Percentiles rank a stretch among this genome's conserved stretches.
These are phyloP conservation scores for Trichopoda pennipes DNA, from an alignment of 2,888 invertebrate genomes.

Conservation along the genomic window DNA sequence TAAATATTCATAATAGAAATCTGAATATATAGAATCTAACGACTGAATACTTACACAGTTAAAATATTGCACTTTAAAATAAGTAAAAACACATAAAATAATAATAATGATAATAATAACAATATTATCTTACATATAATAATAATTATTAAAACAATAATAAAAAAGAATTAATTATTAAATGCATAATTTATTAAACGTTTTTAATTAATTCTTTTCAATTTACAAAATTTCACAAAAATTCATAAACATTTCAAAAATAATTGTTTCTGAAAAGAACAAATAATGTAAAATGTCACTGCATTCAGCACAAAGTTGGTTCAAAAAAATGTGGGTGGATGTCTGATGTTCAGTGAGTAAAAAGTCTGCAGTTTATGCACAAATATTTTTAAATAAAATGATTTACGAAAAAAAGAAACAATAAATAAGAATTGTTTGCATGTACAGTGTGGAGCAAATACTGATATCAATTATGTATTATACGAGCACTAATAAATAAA, in stretches of 20 bases:
- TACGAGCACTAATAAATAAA: too few relatives aligned
- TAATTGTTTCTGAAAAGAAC: conserved; percentile 29
- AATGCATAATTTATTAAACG: background rate
- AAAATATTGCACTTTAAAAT: too few relatives aligned
- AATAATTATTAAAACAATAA: too few relatives aligned
- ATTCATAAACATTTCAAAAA: conserved; percentile 46
- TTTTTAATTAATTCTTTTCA: background rate
- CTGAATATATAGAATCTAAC: too few relatives aligned
- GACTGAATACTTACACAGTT: too few relatives aligned
- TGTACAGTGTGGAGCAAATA: too few relatives aligned
- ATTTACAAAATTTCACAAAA: background rate
- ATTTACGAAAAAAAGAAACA: background rate
- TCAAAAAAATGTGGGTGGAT: conserved; percentile 41
- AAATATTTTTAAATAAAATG: conserved; percentile 1
- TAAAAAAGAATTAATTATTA: too few relatives aligned
- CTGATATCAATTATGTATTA: too few relatives aligned
- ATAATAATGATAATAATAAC: too few relatives aligned
- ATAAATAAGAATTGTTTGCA: background rate
- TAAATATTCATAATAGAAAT: too few relatives aligned
- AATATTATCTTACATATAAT: too few relatives aligned
- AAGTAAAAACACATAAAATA: too few relatives aligned
- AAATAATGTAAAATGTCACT: conserved; percentile 44
- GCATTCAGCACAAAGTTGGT: conserved; percentile 33
- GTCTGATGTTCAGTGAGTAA: conserved; percentile 33
- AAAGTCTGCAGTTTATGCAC: conserved; percentile 17